Percentiles rank a stretch among this genome's conserved stretches.
Conservation (phyloP, 1,140 invertebrate species). For the Tribolium madens region DNA sequence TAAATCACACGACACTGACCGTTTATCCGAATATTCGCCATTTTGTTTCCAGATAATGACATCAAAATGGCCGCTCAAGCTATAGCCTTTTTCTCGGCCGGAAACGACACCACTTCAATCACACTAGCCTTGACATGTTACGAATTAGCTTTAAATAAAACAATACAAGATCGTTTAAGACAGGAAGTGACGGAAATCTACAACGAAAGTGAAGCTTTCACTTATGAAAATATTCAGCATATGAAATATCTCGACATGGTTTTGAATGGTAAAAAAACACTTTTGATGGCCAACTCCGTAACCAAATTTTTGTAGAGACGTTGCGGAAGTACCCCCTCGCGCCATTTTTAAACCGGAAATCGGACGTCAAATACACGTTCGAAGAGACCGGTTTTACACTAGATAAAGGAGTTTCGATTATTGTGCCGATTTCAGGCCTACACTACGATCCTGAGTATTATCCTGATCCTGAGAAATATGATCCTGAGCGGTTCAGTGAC, state of each 20-base stretch:
- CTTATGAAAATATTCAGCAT: slow-evolving; percentile 61
- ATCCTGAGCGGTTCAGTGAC: slow-evolving; percentile 67
- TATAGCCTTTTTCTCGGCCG: slow-evolving; percentile 65
- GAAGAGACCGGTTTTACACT: slow-evolving; percentile 6
- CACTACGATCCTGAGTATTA: slow-evolving; percentile 68
- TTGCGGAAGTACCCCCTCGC: slow-evolving; percentile 26
- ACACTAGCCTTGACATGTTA: slow-evolving; percentile 60
- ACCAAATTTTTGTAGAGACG: slow-evolving; percentile 18
- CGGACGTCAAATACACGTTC: slow-evolving; percentile 7
- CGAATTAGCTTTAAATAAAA: slow-evolving; percentile 66
- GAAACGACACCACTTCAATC: slow-evolving; percentile 60
- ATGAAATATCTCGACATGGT: slow-evolving; percentile 66
- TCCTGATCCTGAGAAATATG: slow-evolving; percentile 70
- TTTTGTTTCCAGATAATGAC: slow-evolving; percentile 38
- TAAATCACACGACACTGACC: neutral
- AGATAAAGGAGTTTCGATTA: slow-evolving; percentile 56
- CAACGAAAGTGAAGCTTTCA: slow-evolving; percentile 53
- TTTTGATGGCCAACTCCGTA: neutral
- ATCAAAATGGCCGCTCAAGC: slow-evolving; percentile 60
- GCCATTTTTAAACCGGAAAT: slow-evolving; percentile 32
- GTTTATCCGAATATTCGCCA: neutral
- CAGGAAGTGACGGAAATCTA: slow-evolving; percentile 63
- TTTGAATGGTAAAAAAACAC: slow-evolving; percentile 64
- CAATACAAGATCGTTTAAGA: slow-evolving; percentile 64
- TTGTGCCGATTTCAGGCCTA: slow-evolving; percentile 61